phyloP scores from a whole-genome alignment of 2,113 vertebrate species.

The Desmodus rotundus region DNA sequence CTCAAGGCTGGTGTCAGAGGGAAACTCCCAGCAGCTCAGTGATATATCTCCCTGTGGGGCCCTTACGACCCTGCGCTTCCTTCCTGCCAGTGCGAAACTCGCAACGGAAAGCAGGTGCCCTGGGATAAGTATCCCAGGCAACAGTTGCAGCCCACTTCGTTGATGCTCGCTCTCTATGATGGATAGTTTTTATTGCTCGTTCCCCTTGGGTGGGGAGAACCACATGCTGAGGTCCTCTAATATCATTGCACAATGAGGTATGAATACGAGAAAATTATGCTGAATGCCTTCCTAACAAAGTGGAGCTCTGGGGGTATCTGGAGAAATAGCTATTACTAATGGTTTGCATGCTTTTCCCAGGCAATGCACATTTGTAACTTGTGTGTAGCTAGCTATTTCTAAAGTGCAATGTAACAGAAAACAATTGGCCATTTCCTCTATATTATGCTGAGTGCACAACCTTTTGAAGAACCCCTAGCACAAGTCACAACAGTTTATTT shows the following conservation, averaged over 20 bases:
- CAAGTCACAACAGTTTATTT: background rate
- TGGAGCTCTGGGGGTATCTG: conserved; percentile 4
- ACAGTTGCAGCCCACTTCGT: background rate
- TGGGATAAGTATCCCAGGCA: background rate
- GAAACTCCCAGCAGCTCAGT: background rate
- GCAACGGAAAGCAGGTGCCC: background rate
- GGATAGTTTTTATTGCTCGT: background rate
- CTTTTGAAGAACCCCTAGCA: background rate
- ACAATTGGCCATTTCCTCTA: conserved; percentile 13
- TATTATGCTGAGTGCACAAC: background rate
- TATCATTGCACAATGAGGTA: conserved; percentile 32
- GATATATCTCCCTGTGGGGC: background rate
- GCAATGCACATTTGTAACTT: background rate
- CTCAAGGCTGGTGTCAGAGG: background rate
- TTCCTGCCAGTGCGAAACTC: background rate
- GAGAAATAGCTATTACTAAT: conserved; percentile 26
- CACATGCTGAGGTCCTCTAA: background rate
- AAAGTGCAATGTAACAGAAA: background rate
- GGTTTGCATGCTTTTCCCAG: background rate
- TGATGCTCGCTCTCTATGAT: background rate
- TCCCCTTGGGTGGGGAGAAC: background rate
- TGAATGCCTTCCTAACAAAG: background rate
- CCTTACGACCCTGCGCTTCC: background rate
- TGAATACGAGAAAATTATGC: background rate
- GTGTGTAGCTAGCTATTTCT: conserved; percentile 12